Evolutionary conservation across 2,797 vertebrate species (phyloP).

Genomic region (Serranus cabrilla): DNA sequence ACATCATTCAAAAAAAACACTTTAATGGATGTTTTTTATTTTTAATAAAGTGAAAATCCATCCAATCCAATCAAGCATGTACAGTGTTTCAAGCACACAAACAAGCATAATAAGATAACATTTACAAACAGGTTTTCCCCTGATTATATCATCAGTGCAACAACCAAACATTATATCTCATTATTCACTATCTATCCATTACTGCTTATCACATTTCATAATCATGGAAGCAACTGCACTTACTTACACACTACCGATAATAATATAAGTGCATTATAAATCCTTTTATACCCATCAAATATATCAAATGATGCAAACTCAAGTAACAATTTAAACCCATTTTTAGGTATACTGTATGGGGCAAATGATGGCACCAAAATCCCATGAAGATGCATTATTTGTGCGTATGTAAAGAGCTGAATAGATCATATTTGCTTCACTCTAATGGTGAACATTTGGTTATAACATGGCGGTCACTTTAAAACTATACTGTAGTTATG

Average conservation of each 20-base stretch:
- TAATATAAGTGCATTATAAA: slow-evolving; percentile 35
- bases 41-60: slow-evolving; percentile 65
- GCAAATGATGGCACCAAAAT: slow-evolving; percentile 21
- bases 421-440: neutral
- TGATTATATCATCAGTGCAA: slow-evolving; percentile 44
- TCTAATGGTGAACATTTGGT: slow-evolving; percentile 17
- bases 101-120: slow-evolving; percentile 35
- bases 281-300: slow-evolving; percentile 45
- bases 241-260: slow-evolving; percentile 38
- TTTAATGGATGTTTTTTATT: slow-evolving; percentile 50
- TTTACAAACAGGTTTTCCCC: slow-evolving; percentile 44
- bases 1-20: neutral
- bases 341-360: slow-evolving; percentile 21
- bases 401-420: neutral
- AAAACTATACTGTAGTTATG: slow-evolving; percentile 33
- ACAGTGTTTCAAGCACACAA: slow-evolving; percentile 74
- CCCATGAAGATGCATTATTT: slow-evolving; percentile 23
- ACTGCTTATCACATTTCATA: slow-evolving; percentile 22
- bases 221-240: slow-evolving; percentile 47
- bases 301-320: slow-evolving; percentile 53
- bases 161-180: slow-evolving; percentile 38
- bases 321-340: slow-evolving; percentile 47
- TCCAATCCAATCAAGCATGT: slow-evolving; percentile 57
- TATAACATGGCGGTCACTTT: slow-evolving; percentile 36
- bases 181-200: slow-evolving; percentile 1